Evolutionary conservation across 1,140 invertebrate genomes (phyloP), one percentile per base, ranked within the genome.

Genomic region (Atta colombica): DNA sequence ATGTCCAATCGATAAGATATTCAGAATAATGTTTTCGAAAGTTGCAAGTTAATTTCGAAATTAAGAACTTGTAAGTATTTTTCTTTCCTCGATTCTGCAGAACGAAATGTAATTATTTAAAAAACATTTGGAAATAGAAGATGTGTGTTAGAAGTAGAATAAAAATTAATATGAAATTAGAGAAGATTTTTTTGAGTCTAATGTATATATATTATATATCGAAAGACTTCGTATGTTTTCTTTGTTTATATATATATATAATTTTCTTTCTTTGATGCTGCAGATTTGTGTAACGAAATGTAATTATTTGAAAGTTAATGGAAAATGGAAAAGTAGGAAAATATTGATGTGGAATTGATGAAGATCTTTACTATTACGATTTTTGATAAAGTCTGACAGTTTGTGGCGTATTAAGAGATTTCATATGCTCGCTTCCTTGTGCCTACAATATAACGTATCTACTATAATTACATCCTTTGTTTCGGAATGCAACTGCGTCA

Each of bases 391-490:
- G 4, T 5, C 14, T 25, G 31, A n/a, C 6, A 39, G 31, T 61
- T 77, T 77, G 3, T 45, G 39, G 39, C 45, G 25, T 16, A 14
- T 1, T 45, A 28, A 45, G 18, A n/a, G 45, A 78, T 60, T 5
- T 60, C 10, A 12, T 12, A 5, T 3, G 25, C 18, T 81, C 60
- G 21, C 16, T 45, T 60, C 21, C 35, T 45, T 14, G 35, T 14
- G 5, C 28, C 3, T 28, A 31, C 1, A 35, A 31, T 39, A 35
- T 16, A 31, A 49, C 6, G 16, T 28, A 12, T 51, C 53, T 16
- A 31, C 21, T 71, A 71, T 82, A 82, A 80, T 80, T 80, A 53
- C 6, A 82, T 82, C 8, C 21, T 71, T 60, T 71, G 65, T 82
- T 28, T 53, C 21, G 21, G 12, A 39, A 69, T 25, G 31, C 49